Base-by-base conservation (phyloP, 2,888 invertebrate species). In the Odontocerum albicorne region DNA sequence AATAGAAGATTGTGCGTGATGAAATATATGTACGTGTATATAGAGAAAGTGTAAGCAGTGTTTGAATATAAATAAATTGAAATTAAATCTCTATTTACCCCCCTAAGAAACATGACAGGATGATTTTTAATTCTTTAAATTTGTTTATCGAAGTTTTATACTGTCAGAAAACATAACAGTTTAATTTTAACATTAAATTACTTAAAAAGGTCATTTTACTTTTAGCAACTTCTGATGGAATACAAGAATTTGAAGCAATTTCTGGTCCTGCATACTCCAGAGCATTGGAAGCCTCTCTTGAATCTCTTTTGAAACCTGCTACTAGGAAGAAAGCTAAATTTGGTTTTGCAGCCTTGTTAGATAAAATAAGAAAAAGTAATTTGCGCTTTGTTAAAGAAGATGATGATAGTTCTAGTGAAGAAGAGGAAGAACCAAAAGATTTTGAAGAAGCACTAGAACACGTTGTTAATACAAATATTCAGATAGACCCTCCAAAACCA, bases 251-350 rank as follows among this genome's bases (percentile, higher is more conserved):
- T 43, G 68, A 71, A 44, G 69, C 66, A 0, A 66, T 62, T 45
- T 69, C 71, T 2, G 73, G 73, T n/a, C 73, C 73, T 2, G 60
- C 63, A 3, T 65, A 58, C 47, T 36, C 62, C 7, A 43, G 51
- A 46, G 49, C 56, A 4, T 36, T 59, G 7, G 55, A 61, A 43
- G 51, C 49, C 19, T 55, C 60, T 19, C 44, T 61, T 1, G 57
- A 59, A 47, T 56, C 56, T 8, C 46, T 61, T 7, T 42, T 59
- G 4, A 61, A 39, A 16, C 55, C 58, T 4, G 47, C 53, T 4
- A 61, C 57, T 6, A 54, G 59, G 32, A 53, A 59, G 13, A 21
- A 62, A 20, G 50, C 59, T 4, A 46, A 55, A 38, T 61, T 61
- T 16, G 55, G 60, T 6, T 39, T 61, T 3, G 49, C 60, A 12